phyloP scores from a whole-genome alignment of 2,797 vertebrate species.

The Triplophysa yarkandensis region DNA sequence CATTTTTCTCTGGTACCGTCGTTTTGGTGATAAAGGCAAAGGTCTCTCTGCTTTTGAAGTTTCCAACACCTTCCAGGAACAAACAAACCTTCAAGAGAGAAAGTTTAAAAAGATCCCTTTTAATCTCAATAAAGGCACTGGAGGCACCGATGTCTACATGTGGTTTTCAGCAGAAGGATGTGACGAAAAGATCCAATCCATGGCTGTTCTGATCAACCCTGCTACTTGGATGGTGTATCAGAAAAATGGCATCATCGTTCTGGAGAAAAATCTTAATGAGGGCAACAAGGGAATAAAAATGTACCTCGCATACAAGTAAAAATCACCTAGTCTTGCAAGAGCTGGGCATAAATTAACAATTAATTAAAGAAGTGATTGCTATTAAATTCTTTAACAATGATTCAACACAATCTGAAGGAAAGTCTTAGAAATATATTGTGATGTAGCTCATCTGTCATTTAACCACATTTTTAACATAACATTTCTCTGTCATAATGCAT shows the following conservation, averaged over 20 bases:
- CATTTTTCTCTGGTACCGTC: slow-evolving; percentile 42
- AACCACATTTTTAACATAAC: neutral
- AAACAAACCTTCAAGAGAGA: slow-evolving; percentile 1
- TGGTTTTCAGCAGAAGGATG: slow-evolving; percentile 12
- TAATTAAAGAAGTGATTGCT: neutral
- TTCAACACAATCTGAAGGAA: neutral
- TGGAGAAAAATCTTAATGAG: slow-evolving; percentile 30
- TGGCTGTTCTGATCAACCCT: slow-evolving; percentile 15
- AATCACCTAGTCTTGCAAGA: neutral
- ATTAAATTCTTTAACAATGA: neutral
- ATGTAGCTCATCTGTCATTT: neutral
- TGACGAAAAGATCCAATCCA: neutral
- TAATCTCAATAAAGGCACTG: slow-evolving; percentile 15
- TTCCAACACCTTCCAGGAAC: slow-evolving; percentile 10
- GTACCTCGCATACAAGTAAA: neutral
- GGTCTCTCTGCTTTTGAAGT: slow-evolving; percentile 16
- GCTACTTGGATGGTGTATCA: neutral
- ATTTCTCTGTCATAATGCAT: neutral
- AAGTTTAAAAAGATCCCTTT: neutral
- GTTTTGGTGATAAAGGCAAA: slow-evolving; percentile 14
- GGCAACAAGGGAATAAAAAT: neutral
- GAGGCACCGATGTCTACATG: neutral
- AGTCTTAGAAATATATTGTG: neutral
- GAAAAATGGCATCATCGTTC: slow-evolving; percentile 19
- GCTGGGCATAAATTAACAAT: neutral